phyloP scores from a whole-genome alignment of 2,797 vertebrate genomes.

The Varecia variegata region DNA sequence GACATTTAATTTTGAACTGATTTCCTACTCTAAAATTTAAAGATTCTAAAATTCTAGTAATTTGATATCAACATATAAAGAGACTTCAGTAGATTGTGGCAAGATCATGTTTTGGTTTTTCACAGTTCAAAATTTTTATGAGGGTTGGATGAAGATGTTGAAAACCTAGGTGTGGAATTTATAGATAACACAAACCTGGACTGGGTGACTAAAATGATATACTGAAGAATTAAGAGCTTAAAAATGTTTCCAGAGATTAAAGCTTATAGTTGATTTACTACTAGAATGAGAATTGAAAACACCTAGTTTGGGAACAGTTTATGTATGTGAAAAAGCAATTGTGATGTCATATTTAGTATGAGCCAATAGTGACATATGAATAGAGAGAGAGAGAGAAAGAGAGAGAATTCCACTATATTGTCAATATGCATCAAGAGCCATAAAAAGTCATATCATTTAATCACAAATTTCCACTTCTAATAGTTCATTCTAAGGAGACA shows the following conservation, averaged over 20 bases:
- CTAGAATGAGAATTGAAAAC: background rate
- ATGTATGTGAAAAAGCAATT: background rate
- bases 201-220: background rate
- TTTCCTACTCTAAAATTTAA: background rate
- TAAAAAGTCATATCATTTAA: background rate
- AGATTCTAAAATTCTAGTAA: background rate
- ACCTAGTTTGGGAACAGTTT: background rate
- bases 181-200: background rate
- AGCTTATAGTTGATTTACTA: background rate
- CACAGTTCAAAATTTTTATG: background rate
- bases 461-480: background rate
- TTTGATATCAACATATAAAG: background rate
- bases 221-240: background rate
- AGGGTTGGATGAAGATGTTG: background rate
- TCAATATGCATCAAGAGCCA: background rate
- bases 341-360: background rate
- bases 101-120: background rate
- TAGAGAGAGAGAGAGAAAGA: background rate
- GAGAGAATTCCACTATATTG: background rate
- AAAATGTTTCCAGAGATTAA: background rate
- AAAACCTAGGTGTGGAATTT: background rate
- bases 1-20: background rate
- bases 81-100: background rate
- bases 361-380: background rate
- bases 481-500: background rate